Evolutionary conservation across 2,888 invertebrate genomes (phyloP), one percentile per base, ranked within the genome.

Genomic region (Chironomus tentans): DNA sequence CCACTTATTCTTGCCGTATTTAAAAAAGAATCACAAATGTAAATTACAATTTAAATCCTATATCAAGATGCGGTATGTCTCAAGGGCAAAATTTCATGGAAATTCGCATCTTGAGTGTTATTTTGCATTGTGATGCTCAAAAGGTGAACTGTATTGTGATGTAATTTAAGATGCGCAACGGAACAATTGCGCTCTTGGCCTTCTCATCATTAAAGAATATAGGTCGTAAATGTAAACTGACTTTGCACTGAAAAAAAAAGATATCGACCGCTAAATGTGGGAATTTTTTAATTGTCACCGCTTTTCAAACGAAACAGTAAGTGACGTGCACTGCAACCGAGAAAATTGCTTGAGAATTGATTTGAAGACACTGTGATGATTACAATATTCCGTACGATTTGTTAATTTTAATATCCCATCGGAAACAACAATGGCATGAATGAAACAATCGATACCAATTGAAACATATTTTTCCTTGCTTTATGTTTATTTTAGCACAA

Each of bases 131-230:
- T 74, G 46, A 56, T 38, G 38, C 28, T 61, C 61, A 18, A 56
- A 18, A 56, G n/a, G 56, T 24, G 65, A 65, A 24, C 65, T 21
- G 15, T 56, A 47, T 74, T 65, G 24, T 74, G 74, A 74, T 74
- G 74, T 74, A 74, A 74, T 68, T 73, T 62, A 62, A 73, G 72
- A 21, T 18, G 71, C 56, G 72, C 72, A 73, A 47, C 65, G 46
- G 48, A 73, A 73, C 72, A 73, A 73, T 71, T 73, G 72, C 62
- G 74, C 74, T 74, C 74, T 74, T 74, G 74, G 74, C 74, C 74
- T 74, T 74, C 74, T 74, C 74, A 62, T 74, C 74, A 74, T 74
- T 74, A 74, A 38, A 74, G 74, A 74, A 68, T 38, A 68, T 28
- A 68, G 46, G 68, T 28, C 68, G 68, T 28, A n/a, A 13, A 13